Conservation (phyloP, 2,888 invertebrate genomes). For the Busseola fusca region DNA sequence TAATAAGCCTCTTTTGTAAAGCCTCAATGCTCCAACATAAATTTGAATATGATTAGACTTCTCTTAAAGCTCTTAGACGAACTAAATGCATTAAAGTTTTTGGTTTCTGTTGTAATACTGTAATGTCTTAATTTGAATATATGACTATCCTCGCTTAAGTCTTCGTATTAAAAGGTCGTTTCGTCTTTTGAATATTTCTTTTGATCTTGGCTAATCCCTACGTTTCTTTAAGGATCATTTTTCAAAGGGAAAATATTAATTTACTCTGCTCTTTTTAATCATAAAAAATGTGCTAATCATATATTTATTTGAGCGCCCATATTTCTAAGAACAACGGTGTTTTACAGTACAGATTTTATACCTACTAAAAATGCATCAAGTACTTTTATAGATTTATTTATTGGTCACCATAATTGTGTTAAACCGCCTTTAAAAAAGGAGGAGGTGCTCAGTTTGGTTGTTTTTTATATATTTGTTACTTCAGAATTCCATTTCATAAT, state of each 20-base stretch:
- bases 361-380: background rate
- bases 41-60: conserved; percentile 44
- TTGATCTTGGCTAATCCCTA: background rate
- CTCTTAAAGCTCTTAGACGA: conserved; percentile 14
- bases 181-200: conserved; percentile 13
- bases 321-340: background rate
- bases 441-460: too few relatives aligned
- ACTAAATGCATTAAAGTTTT: conserved; percentile 17
- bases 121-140: conserved; percentile 30
- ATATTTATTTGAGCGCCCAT: background rate
- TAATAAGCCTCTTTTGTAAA: conserved; percentile 22
- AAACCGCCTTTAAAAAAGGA: too few relatives aligned
- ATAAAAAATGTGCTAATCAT: background rate
- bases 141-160: conserved; percentile 8
- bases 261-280: background rate
- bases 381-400: background rate
- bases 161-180: conserved; percentile 6
- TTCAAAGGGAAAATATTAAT: conserved; percentile 12
- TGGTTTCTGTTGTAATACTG: conserved; percentile 16
- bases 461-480: too few relatives aligned
- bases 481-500: too few relatives aligned
- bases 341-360: background rate
- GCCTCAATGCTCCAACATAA: conserved; percentile 19
- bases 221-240: background rate
- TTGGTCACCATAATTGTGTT: too few relatives aligned